A percentile compares a stretch with the other conserved stretches of the same genome.
phyloP scores from a whole-genome alignment of 2,888 invertebrate species.

The Watsonalla binaria region DNA sequence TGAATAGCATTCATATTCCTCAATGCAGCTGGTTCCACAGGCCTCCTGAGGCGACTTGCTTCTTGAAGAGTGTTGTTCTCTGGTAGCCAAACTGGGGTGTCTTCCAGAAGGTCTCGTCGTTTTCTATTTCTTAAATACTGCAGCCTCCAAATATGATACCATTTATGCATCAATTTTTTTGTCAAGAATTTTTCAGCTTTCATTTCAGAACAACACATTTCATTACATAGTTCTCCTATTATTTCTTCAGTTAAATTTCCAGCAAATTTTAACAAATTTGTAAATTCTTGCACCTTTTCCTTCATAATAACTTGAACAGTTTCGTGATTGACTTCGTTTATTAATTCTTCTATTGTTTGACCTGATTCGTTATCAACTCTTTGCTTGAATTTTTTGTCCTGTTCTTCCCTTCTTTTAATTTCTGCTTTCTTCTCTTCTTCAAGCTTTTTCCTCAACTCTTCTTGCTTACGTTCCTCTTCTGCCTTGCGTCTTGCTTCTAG shows the following conservation, averaged over 20 bases:
- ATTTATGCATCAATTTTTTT: constrained; percentile 55
- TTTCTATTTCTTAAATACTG: constrained; percentile 52
- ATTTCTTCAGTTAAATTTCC: constrained; percentile 44
- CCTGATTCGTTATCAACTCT: constrained; percentile 56
- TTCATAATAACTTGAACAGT: constrained; percentile 37
- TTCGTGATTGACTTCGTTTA: constrained; percentile 47
- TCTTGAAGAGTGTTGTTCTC: constrained; percentile 54
- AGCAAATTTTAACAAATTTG: constrained; percentile 43
- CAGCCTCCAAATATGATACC: constrained; percentile 57
- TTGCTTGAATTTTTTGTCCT: constrained; percentile 47
- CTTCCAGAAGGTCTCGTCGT: constrained; percentile 54
- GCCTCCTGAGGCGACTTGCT: constrained; percentile 45
- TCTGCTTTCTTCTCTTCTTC: constrained; percentile 57
- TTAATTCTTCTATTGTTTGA: constrained; percentile 47
- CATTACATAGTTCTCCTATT: constrained; percentile 43
- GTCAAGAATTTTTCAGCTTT: constrained; percentile 56
- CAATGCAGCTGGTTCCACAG: constrained; percentile 48
- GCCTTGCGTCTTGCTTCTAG: constrained; percentile 45
- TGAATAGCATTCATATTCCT: constrained; percentile 63
- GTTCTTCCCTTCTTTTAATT: constrained; percentile 50
- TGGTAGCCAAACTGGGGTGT: constrained; percentile 68
- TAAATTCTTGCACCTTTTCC: constrained; percentile 50
- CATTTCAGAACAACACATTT: constrained; percentile 55
- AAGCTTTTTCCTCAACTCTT: constrained; percentile 46
- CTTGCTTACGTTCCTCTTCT: constrained; percentile 49